phyloP scores from a whole-genome alignment of 2,113 vertebrate genomes.

The Cyprinodon brontotheroides region DNA sequence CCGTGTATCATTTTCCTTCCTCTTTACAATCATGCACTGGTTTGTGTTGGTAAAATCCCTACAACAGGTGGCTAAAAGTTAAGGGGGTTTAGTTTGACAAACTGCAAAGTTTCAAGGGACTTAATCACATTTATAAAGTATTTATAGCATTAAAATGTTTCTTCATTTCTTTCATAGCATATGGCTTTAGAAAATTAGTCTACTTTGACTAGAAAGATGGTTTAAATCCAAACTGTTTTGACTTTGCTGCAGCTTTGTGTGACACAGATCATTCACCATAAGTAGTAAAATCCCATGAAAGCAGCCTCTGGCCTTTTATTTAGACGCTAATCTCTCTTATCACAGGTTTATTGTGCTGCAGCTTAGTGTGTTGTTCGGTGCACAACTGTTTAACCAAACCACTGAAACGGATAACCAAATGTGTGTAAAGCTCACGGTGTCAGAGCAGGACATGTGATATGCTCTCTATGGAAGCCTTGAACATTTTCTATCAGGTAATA shows the following conservation, averaged over 20 bases:
- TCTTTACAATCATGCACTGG: no score
- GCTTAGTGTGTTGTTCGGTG: neutral
- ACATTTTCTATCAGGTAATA: neutral
- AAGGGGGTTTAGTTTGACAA: neutral
- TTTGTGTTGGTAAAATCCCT: no score
- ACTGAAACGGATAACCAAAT: slow-evolving; percentile 2
- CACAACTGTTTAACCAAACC: neutral
- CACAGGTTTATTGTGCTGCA: neutral
- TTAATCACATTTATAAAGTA: neutral
- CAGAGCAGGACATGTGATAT: neutral
- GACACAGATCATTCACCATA: neutral
- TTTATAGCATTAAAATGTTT: neutral
- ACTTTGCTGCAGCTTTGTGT: neutral
- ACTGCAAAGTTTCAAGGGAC: neutral
- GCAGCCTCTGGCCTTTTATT: neutral
- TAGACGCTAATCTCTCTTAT: neutral
- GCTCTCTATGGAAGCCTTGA: neutral
- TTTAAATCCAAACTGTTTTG: neutral
- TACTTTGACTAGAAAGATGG: neutral
- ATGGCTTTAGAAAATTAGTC: neutral
- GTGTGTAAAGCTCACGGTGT: neutral
- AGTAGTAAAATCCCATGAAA: neutral
- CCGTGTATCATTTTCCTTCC: no score
- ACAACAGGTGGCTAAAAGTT: neutral
- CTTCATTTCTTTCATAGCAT: neutral